Evolutionary conservation across 2,888 invertebrate genomes (phyloP), one percentile per base, ranked within the genome.

Genomic region (Drosophila mayaguana): DNA sequence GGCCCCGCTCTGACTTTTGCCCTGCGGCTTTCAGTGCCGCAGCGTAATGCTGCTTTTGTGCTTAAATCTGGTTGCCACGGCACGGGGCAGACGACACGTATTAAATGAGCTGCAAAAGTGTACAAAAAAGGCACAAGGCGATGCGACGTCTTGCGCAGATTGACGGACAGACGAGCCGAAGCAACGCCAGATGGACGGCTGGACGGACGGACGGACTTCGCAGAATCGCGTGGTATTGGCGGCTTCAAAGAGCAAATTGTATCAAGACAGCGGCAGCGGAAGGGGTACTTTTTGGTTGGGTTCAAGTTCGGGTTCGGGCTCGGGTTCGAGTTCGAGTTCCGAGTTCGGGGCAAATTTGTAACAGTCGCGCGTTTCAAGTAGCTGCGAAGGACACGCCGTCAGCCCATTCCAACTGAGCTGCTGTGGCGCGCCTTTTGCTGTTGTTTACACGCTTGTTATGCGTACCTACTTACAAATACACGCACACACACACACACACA

Each of bases 371-470:
- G 67, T 80, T 78, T 88, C 88, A 88, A 88, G 88, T 83, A 82
- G 83, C 89, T 83, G 61, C 68, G 66, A 28, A 54, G 54, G 54
- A 54, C 54, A 54, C 25, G 32, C 38, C 43, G 28, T n/a, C 18
- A 16, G 8, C 20, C 6, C 40, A 14, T 34, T 34, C 22, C 12
- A 14, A 2, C n/a, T n/a, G 3, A 16, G 2, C n/a, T 40, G 51
- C 66, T 59, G 45, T 53, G 65, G 63, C 72, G 84, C 79, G 72
- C 76, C 81, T 83, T 83, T 83, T 78, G 70, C 83, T 66, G 68
- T 84, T 85, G 85, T 89, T 85, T 89, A 89, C 89, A 85, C 82
- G 85, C 89, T 89, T 85, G 84, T 89, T 85, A 83, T 73, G 80
- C 69, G 68, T 73, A 64, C 68, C 77, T 80, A 55, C 86, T 72